Conservation (phyloP, 2,113 vertebrate genomes). For the Tangachromis dhanisi region DNA sequence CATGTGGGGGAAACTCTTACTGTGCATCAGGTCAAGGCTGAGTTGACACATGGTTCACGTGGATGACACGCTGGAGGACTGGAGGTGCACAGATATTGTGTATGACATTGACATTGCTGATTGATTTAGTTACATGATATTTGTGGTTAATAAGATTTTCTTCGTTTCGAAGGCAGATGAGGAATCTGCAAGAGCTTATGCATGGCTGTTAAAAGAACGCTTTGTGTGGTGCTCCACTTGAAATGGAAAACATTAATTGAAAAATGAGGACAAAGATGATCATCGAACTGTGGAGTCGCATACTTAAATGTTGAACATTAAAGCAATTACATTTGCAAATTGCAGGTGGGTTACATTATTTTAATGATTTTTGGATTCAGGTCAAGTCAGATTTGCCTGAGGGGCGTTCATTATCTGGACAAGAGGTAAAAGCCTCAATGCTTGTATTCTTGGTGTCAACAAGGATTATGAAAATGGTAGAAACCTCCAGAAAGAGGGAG, state of each 20-base stretch:
- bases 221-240: not conserved
- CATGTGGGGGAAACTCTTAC: not conserved
- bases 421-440: not conserved
- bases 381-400: not conserved
- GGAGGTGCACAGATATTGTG: not conserved
- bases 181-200: not conserved
- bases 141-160: not conserved
- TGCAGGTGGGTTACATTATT: not conserved
- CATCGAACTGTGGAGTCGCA: not conserved
- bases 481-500: not conserved
- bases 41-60: slow-evolving; percentile 9
- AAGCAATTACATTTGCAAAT: not conserved
- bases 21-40: slow-evolving; percentile 1
- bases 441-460: not conserved
- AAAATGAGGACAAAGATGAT: not conserved
- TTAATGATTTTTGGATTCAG: not conserved
- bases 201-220: not conserved
- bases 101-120: not conserved
- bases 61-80: not conserved
- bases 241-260: not conserved
- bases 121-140: not conserved
- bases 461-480: not conserved
- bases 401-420: not conserved
- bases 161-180: not conserved
- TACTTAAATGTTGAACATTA: not conserved